These are phyloP conservation scores for Gorsachius magnificus DNA, from an alignment of 2,797 vertebrate genomes.

Conservation along the genomic window DNA sequence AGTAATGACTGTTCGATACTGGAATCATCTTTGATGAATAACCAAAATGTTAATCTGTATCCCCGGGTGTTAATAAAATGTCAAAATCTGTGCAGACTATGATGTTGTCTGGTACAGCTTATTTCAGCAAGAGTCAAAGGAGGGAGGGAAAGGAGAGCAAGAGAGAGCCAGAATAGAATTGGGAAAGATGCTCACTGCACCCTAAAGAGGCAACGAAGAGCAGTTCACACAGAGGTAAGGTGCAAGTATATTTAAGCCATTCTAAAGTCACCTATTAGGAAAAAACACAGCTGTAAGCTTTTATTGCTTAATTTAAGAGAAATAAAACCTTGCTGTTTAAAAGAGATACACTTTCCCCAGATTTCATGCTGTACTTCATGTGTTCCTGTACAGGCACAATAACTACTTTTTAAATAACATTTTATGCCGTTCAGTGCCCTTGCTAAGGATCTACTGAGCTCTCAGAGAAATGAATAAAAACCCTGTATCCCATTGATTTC, in stretches of 20 bases:
- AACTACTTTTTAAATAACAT: not conserved
- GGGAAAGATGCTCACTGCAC: not conserved
- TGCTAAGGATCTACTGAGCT: not conserved
- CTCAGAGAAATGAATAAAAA: not conserved
- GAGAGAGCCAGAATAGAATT: not conserved
- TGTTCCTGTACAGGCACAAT: not conserved
- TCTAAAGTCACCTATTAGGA: not conserved
- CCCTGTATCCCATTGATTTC: not conserved
- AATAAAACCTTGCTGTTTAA: not conserved
- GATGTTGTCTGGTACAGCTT: not conserved
- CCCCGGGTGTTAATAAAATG: not conserved
- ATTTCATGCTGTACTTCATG: not conserved
- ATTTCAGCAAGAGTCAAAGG: not conserved
- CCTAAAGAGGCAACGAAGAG: not conserved
- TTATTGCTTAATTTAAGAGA: not conserved
- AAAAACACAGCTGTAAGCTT: not conserved
- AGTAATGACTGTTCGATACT: not conserved
- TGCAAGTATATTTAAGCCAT: not conserved
- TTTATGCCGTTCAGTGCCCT: not conserved
- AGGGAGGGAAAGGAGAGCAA: not conserved
- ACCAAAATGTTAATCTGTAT: slow-evolving; percentile 1
- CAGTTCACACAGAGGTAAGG: not conserved
- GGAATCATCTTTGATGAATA: not conserved
- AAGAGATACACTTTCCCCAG: not conserved
- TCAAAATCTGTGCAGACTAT: not conserved